Evolutionary conservation across 2,797 vertebrate species (phyloP), one percentile per base, ranked within the genome.

Genomic region (Microchirus variegatus): DNA sequence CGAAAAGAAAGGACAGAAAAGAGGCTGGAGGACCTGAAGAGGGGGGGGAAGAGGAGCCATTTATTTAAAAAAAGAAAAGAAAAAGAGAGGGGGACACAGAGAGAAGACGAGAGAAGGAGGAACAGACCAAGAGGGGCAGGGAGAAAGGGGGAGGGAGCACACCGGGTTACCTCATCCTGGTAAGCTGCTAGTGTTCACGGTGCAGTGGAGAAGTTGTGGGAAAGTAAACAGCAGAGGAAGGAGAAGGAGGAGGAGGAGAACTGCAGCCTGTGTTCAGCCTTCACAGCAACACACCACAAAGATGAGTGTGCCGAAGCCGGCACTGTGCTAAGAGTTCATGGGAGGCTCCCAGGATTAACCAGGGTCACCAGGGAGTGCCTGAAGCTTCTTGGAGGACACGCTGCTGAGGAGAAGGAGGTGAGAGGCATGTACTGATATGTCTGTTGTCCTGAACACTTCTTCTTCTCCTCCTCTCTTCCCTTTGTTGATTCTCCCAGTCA

Each of bases 191-290:
- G 83, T 76, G 80, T 68, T 46, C 68, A 70, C 86, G 73, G 86
- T 73, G 81, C 82, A 53, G 84, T 64, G 73, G 67, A 87, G 79
- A 91, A 91, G 79, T 91, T 91, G 87, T 91, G 90, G 88, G 90
- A 90, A 92, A 93, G 91, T 93, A 89, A 93, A 92, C 87, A 91
- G 85, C 80, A 53, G 61, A 63, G 70, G 77, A 83, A 70, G n/a
- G n/a, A n/a, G n/a, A n/a, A n/a, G n/a, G n/a, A n/a, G n/a, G n/a
- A n/a, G n/a, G n/a, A n/a, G n/a, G n/a, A n/a, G n/a, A 66, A 70
- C 87, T 78, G 70, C 77, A 71, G 31, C 63, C 83, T 75, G 83
- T 62, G 75, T 57, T 65, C 73, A 64, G 75, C 59, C 64, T 59
- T 68, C 77, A 62, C 58, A 78, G 82, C 79, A 78, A 81, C 79